Percentiles rank a stretch among this genome's conserved stretches.
Evolutionary conservation across 2,888 invertebrate genomes (phyloP).

Genomic region (Gerosis bhagava): DNA sequence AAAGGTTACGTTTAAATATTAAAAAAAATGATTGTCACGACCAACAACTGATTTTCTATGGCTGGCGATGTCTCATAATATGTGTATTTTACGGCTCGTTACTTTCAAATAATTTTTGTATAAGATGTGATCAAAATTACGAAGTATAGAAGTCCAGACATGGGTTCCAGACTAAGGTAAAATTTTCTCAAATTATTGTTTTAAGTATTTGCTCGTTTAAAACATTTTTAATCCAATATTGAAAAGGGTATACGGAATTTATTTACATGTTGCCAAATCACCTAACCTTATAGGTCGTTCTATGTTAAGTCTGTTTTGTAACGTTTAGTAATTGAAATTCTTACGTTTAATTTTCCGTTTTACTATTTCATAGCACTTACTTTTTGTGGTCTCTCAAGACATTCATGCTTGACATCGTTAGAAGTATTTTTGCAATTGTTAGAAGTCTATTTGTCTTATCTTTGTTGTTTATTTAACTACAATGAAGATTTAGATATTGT

Average conservation of each 20-base stretch:
- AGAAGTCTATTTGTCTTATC: too few species aligned
- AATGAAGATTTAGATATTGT: too few species aligned
- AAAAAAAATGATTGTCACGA: conserved; percentile 46
- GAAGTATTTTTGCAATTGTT: too few species aligned
- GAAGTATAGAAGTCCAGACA: conserved; percentile 54
- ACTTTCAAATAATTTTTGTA: conserved; percentile 32
- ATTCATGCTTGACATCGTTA: too few species aligned
- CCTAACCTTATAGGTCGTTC: conserved; percentile 27
- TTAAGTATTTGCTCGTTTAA: not conserved
- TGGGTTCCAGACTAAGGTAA: conserved; percentile 78
- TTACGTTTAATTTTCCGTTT: conserved; percentile 29
- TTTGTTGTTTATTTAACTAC: too few species aligned
- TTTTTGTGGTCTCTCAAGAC: too few species aligned
- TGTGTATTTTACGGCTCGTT: conserved; percentile 42
- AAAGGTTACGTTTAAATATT: conserved; percentile 12
- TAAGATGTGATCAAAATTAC: conserved; percentile 60
- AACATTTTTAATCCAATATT: too few species aligned
- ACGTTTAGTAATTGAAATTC: conserved; percentile 28
- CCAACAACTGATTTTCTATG: conserved; percentile 54
- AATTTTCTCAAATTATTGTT: not conserved
- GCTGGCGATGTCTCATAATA: conserved; percentile 62
- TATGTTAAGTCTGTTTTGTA: conserved; percentile 23
- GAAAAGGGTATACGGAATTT: conserved; percentile 1
- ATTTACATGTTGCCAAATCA: conserved; percentile 32
- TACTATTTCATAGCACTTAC: too few species aligned